Evolutionary conservation across 2,888 invertebrate species (phyloP), one percentile per base, ranked within the genome.

Genomic region (Parnassius apollo): DNA sequence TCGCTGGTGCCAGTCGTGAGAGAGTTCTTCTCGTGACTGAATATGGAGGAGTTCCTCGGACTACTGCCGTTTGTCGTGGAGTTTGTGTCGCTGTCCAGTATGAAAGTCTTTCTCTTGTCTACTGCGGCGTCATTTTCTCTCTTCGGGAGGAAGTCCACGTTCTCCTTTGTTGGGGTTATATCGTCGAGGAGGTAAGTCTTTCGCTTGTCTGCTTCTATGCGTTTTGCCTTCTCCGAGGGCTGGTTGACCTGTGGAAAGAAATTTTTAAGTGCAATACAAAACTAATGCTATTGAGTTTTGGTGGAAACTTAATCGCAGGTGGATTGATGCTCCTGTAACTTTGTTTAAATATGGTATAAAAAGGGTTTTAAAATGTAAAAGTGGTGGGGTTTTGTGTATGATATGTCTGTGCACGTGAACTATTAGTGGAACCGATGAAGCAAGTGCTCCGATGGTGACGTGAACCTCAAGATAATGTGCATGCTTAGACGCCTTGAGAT

Each of bases 51-150:
- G 60, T 88, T 92, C 65, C 91, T 75, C 0, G 91, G 91, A 71
- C 91, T 90, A 62, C 90, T 89, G 0, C 91, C 91, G 62, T 91
- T 92, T 0, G 92, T 91, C 0, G 92, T 91, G 0, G 92, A 91
- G 65, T 87, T 88, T 0, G 91, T 90, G 61, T 91, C 92, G 55
- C 88, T 88, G 71, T 91, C 91, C 2, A 91, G 73, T n/a, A 91
- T 85, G 63, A 91, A 91, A 0, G 91, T 91, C 67, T 84, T 86
- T 58, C 91, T 72, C 68, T 91, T 91, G 75, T 91, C 91, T 69
- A 76, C 74, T 70, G 75, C 76, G 9, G 77, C 73, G 18, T 83
- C 83, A 59, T 71, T 52, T 10, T 59, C 72, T 57, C 76, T 75
- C 65, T 77, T 80, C 54, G 77, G 72, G 9, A 82, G 72, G 69